Evolutionary conservation across 2,113 vertebrate species (phyloP), one percentile per base, ranked within the genome.

Genomic region (Amblyornis subalaris): DNA sequence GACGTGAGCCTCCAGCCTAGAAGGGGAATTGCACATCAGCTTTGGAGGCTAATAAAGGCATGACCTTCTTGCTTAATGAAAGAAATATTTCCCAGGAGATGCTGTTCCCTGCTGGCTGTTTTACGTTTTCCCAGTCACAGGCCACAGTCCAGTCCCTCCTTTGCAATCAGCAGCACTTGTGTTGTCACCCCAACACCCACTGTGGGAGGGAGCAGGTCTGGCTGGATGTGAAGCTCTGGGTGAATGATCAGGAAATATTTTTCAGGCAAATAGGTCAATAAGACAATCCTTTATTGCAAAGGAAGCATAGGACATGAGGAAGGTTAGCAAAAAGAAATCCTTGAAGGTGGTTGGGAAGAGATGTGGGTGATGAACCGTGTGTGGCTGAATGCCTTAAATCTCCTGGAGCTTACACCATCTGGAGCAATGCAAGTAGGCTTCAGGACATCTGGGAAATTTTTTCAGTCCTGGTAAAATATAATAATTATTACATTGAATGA

Each of bases 1-100:
- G 92, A 60, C 1, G 0, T 29, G 44, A 85, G 57, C 48, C 53
- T 91, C 42, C 74, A 94, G 58, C 84, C 58, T 62, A 44, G 45
- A 78, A 72, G 26, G 19, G 23, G 73, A 67, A 75, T 61, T 78
- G 42, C 80, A 57, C 54, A 22, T 75, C 58, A 65, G 66, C 53
- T 92, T 54, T 91, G 84, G 89, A 92, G 74, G 62, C 66, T 87
- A 78, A 87, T 67, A 84, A 89, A 62, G 74, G n/a, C 81, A 85
- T 60, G 89, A 90, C 50, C 83, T 90, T 77, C 77, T 69, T 7
- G 2, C 33, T 61, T 94, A 84, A 89, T 67, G 33, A 81, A 93
- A 89, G 84, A 47, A 85, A 69, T 14, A 25, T 61, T 79, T 77
- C 83, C 66, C 57, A 62, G 74, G 36, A 36, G 66, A 65, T 82